phyloP scores from a whole-genome alignment of 2,888 invertebrate species.

The Unio delphinus region DNA sequence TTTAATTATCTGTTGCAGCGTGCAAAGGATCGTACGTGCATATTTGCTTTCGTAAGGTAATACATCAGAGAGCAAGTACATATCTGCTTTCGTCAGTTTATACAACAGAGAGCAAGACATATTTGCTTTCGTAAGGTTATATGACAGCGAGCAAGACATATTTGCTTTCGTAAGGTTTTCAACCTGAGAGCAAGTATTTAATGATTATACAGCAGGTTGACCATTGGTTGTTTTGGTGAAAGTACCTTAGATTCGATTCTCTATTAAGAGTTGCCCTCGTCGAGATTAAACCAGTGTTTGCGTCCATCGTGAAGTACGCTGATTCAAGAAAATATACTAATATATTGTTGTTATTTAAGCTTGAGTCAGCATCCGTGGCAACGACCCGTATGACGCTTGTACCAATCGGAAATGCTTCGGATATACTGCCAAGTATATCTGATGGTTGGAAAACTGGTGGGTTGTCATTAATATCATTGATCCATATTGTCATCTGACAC shows the following conservation, averaged over 20 bases:
- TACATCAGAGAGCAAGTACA: too few relatives aligned
- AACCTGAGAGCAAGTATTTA: too few relatives aligned
- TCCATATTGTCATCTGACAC: slow-evolving; percentile 37
- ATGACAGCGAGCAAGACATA: too few relatives aligned
- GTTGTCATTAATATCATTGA: slow-evolving; percentile 58
- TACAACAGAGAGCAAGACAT: too few relatives aligned
- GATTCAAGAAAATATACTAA: slow-evolving; percentile 37
- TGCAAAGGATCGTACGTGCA: too few relatives aligned
- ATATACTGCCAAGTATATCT: slow-evolving; percentile 34
- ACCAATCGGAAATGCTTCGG: slow-evolving; percentile 41
- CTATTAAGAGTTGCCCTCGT: slow-evolving; percentile 47
- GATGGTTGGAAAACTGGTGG: slow-evolving; percentile 39
- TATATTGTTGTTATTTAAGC: slow-evolving; percentile 51
- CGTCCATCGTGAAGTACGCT: slow-evolving; percentile 40
- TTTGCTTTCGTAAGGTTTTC: too few relatives aligned
- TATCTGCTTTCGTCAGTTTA: too few relatives aligned
- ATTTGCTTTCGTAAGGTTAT: too few relatives aligned
- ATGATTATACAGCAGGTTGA: too few relatives aligned
- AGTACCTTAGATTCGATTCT: slow-evolving; percentile 44
- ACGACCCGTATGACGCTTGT: slow-evolving; percentile 36
- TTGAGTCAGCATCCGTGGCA: slow-evolving; percentile 52
- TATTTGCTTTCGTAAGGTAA: too few relatives aligned
- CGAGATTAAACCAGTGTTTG: slow-evolving; percentile 43
- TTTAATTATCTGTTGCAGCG: too few relatives aligned
- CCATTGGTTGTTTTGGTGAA: too few relatives aligned